phyloP scores from a whole-genome alignment of 1,140 invertebrate species.

The Colletes latitarsis region DNA sequence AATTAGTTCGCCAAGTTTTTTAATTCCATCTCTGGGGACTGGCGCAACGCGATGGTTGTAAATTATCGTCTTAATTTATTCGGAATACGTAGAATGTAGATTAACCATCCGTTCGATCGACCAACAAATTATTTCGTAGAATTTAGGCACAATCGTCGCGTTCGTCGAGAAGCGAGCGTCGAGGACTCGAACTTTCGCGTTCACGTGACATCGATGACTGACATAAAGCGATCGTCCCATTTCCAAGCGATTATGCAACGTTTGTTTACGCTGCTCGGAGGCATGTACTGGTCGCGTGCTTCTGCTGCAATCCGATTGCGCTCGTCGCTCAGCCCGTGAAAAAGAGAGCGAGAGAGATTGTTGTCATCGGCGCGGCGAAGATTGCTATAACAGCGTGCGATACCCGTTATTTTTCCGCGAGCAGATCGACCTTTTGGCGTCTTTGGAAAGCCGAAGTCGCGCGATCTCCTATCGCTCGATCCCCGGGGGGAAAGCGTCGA shows the following conservation, averaged over 20 bases:
- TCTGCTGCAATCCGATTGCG: slow-evolving; percentile 9
- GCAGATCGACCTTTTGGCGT: background rate
- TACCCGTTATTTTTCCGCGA: background rate
- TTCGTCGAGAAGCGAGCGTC: background rate
- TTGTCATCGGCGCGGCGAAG: background rate
- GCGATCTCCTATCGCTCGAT: background rate
- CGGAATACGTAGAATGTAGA: too few relatives aligned
- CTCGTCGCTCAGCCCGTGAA: background rate
- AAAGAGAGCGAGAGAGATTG: background rate
- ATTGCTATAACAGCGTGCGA: background rate
- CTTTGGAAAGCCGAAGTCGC: background rate
- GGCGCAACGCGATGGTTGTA: background rate
- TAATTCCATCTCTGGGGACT: too few relatives aligned
- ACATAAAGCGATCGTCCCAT: slow-evolving; percentile 31
- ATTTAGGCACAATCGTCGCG: too few relatives aligned
- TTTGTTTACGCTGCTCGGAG: slow-evolving; percentile 49
- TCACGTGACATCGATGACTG: slow-evolving; percentile 17
- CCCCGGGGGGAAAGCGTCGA: background rate
- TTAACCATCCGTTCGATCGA: too few relatives aligned
- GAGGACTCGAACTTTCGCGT: slow-evolving; percentile 26
- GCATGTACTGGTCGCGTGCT: slow-evolving; percentile 42
- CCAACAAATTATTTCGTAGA: too few relatives aligned
- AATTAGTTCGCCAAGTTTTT: background rate
- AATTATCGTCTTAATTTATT: too few relatives aligned
- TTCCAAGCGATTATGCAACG: slow-evolving; percentile 52